Evolutionary conservation across 2,888 invertebrate genomes (phyloP).

Genomic region (Spodoptera littoralis): DNA sequence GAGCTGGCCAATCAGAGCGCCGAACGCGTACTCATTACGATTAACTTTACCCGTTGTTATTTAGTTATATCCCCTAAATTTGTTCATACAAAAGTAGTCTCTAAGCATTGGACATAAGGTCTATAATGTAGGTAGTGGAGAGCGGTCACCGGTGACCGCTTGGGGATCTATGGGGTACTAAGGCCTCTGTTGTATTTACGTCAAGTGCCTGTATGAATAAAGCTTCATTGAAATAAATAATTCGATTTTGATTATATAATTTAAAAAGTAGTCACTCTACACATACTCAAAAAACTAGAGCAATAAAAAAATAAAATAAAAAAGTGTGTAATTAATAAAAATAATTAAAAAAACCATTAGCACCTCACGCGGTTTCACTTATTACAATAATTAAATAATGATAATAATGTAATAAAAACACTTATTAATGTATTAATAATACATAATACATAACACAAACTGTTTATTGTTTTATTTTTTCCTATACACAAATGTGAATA

Average conservation of each 20-base stretch:
- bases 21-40: too few relatives aligned
- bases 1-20: too few relatives aligned
- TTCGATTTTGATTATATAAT: background rate
- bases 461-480: background rate
- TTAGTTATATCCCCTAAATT: too few relatives aligned
- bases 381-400: constrained; percentile 39
- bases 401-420: constrained; percentile 33
- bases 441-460: constrained; percentile 19
- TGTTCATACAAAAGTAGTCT: too few relatives aligned
- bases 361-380: constrained; percentile 56
- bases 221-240: background rate
- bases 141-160: too few relatives aligned
- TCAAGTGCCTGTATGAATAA: too few relatives aligned
- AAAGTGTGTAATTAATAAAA: constrained; percentile 22
- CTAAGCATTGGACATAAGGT: too few relatives aligned
- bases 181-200: too few relatives aligned
- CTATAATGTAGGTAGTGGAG: too few relatives aligned
- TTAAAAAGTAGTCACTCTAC: constrained; percentile 8
- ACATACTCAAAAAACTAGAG: constrained; percentile 17
- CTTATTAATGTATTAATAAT: constrained; percentile 25
- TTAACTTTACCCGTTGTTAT: too few relatives aligned
- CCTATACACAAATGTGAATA: constrained; percentile 29
- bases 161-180: too few relatives aligned
- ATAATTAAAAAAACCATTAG: constrained; percentile 36
- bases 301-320: constrained; percentile 16